Conservation (phyloP, 2,888 invertebrate genomes). For the Drosophila bunnanda region DNA sequence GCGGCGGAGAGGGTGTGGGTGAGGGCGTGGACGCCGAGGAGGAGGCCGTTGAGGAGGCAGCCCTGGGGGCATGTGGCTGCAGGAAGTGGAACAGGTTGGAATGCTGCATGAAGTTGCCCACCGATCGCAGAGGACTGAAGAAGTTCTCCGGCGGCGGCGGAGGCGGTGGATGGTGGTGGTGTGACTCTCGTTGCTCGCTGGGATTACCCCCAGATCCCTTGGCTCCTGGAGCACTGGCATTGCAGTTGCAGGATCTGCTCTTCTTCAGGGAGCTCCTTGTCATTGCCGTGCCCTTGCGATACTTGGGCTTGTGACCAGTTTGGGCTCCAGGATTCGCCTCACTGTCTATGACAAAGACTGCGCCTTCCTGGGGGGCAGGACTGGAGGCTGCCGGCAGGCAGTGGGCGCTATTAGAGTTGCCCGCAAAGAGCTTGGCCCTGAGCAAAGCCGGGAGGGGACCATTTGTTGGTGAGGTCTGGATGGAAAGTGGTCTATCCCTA, state of each 20-base stretch:
- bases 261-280: constrained; percentile 63
- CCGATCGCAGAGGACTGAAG: constrained; percentile 85
- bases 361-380: constrained; percentile 3
- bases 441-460: constrained; percentile 57
- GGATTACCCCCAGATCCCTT: constrained; percentile 35
- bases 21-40: constrained; percentile 16
- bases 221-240: constrained; percentile 45
- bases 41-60: constrained; percentile 32
- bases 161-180: constrained; percentile 60
- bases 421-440: constrained; percentile 58
- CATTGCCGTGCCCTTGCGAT: constrained; percentile 70
- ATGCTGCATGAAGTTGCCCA: constrained; percentile 85
- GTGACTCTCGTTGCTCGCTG: constrained; percentile 44
- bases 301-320: constrained; percentile 80
- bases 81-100: constrained; percentile 84
- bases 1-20: constrained; percentile 26
- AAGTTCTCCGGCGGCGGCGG: constrained; percentile 72
- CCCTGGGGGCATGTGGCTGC: constrained; percentile 60
- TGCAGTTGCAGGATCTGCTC: constrained; percentile 73
- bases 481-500: constrained; percentile 56
- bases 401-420: constrained; percentile 60
- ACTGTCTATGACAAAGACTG: constrained; percentile 79
- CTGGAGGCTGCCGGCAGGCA: constrained; percentile 58
- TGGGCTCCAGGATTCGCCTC: constrained; percentile 63
- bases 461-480: constrained; percentile 60